Percentiles rank a stretch among this genome's conserved stretches.
phyloP scores from a whole-genome alignment of 2,113 vertebrate genomes.

The Climacteris rufus region DNA sequence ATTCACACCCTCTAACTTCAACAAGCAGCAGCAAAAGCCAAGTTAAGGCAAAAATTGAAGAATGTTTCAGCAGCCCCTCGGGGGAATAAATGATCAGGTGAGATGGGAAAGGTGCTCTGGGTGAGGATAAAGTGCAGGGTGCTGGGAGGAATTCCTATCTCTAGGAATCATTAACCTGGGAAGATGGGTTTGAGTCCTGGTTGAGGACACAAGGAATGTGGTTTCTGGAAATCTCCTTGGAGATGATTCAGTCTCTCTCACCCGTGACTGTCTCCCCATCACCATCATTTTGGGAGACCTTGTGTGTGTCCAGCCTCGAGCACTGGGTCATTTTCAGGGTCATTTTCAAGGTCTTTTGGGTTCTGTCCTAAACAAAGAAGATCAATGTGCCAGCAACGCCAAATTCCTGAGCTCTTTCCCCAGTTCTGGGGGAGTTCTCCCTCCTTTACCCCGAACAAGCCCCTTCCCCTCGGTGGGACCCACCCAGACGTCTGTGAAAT shows the following conservation, averaged over 20 bases:
- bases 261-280: not conserved
- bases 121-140: not conserved
- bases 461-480: not conserved
- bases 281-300: not conserved
- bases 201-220: not conserved
- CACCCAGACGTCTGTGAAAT: not conserved
- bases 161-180: not conserved
- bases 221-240: not conserved
- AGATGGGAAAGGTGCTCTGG: not conserved
- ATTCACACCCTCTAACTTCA: not conserved
- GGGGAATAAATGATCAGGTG: not conserved
- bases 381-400: not conserved
- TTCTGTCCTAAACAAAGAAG: not conserved
- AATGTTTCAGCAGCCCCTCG: not conserved
- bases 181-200: not conserved
- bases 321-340: too few species aligned
- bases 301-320: accelerated
- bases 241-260: too few species aligned
- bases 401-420: not conserved
- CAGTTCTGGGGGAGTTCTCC: not conserved
- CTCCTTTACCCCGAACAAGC: not conserved
- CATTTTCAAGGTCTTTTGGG: not conserved
- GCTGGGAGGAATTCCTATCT: not conserved
- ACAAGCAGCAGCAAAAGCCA: not conserved
- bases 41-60: not conserved